These are phyloP conservation scores for Panzeria rudis DNA, from an alignment of 2,888 invertebrate species.

Conservation along the genomic window DNA sequence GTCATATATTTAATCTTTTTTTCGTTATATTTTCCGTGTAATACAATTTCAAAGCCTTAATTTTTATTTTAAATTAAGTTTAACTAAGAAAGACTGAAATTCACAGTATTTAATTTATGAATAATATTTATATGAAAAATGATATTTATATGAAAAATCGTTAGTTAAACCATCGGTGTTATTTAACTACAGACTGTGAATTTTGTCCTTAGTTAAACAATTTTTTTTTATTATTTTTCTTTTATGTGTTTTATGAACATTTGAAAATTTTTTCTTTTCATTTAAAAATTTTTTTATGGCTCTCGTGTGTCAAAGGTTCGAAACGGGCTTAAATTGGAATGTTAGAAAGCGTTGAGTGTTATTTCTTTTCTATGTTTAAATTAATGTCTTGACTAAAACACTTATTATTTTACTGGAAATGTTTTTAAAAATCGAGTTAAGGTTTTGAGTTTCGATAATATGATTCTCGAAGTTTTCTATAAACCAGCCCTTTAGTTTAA, in stretches of 20 bases:
- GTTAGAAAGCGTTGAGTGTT: constrained; percentile 74
- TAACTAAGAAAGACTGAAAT: no score
- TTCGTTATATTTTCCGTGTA: no score
- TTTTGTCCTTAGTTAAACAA: neutral
- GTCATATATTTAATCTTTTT: no score
- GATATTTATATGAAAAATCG: no score
- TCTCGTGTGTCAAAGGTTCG: constrained; percentile 76
- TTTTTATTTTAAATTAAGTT: no score
- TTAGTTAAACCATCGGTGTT: neutral
- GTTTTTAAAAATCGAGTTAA: constrained; percentile 63
- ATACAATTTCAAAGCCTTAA: no score
- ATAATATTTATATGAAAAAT: no score
- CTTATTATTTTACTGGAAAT: neutral
- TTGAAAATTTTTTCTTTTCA: neutral
- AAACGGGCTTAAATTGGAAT: constrained; percentile 79
- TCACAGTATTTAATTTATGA: neutral
- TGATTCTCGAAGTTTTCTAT: constrained; percentile 49
- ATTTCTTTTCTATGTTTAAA: neutral
- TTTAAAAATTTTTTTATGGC: neutral
- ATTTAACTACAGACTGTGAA: neutral
- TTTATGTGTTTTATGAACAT: neutral
- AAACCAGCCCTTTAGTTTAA: constrained; percentile 71
- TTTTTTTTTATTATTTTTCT: neutral
- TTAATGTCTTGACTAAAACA: neutral
- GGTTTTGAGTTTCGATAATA: constrained; percentile 60